Conservation (phyloP, 2,888 invertebrate species). For the Vannuccia rotundouncinata region DNA sequence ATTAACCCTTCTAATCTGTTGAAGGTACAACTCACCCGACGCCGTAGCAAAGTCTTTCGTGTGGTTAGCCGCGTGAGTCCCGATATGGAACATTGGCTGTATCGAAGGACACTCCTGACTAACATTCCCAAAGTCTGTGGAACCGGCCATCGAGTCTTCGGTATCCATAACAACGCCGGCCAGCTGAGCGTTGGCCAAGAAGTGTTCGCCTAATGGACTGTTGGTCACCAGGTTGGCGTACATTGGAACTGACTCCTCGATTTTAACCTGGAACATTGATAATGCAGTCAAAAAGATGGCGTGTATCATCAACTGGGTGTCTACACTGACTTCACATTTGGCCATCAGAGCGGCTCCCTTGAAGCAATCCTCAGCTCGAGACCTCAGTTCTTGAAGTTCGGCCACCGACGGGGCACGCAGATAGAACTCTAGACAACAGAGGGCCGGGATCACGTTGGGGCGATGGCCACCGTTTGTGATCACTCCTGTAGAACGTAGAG, state of each 20-base stretch:
- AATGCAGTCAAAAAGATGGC: conserved; percentile 8
- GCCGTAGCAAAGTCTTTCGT: conserved; percentile 47
- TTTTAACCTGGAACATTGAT: conserved; percentile 45
- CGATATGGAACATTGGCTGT: conserved; percentile 48
- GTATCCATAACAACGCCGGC: conserved; percentile 44
- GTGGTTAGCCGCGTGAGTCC: conserved; percentile 46
- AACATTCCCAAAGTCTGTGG: conserved; percentile 54
- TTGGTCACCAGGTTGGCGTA: conserved; percentile 49
- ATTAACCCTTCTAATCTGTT: too few relatives aligned
- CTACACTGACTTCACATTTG: conserved; percentile 45
- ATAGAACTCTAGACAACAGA: background rate
- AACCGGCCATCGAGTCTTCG: conserved; percentile 44
- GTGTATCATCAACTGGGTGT: background rate
- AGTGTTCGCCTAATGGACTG: conserved; percentile 45
- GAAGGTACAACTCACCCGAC: too few relatives aligned
- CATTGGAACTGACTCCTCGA: conserved; percentile 43
- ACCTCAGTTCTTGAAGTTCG: background rate
- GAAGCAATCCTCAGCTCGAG: conserved; percentile 44
- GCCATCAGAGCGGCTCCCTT: conserved; percentile 48
- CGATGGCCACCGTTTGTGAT: conserved; percentile 1
- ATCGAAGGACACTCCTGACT: conserved; percentile 51
- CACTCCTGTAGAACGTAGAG: conserved; percentile 1
- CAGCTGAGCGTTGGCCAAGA: conserved; percentile 45
- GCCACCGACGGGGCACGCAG: background rate
- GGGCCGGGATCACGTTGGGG: conserved; percentile 20